Base-by-base conservation (phyloP, 2,113 vertebrate genomes). In the Cephalophus harveyi region DNA sequence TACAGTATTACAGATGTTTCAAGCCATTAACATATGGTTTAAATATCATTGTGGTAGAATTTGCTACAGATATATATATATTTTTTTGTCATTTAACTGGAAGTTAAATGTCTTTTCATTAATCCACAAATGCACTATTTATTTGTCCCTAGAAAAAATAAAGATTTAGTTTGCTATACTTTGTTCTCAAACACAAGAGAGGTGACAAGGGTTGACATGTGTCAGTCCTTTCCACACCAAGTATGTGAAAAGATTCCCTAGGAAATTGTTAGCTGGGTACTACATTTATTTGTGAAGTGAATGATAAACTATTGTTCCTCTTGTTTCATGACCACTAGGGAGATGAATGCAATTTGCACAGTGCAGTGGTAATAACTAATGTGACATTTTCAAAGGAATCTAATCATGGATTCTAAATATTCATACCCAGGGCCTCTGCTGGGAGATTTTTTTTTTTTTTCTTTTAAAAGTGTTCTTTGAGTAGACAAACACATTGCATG, bases 381-480 rank as follows among this genome's bases (percentile, higher is more conserved):
- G 95, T 98, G 97, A 98, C 97, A 98, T 98, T 98, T 98, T 98
- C 97, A 96, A 98, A 97, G 91, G 89, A 98, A 97, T 97, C 97
- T 97, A 98, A 98, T 98, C 97, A 97, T 94, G 95, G 89, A 98
- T 91, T 98, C 98, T 97, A 98, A 98, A 97, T 97, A 98, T 93
- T 97, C 97, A 97, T 92, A 98, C 87, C 78, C 46, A 91, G 67
- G 9, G 71, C 40, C 59, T 96, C 46, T 83, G 64, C 40, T 88
- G 55, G 94, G 82, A 93, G 36, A 3, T 17, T 71, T 62, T n/a
- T 60, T 55, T 64, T n/a, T n/a, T 15, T 14, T 15, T 8, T 21
- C 88, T 91, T 83, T 48, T 74, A 97, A 97, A 88, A 57, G 64
- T 88, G 55, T 19, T 98, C 60, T 86, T 97, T 78, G 86, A 95